phyloP scores from a whole-genome alignment of 2,797 vertebrate species.

The Pitangus sulphuratus region DNA sequence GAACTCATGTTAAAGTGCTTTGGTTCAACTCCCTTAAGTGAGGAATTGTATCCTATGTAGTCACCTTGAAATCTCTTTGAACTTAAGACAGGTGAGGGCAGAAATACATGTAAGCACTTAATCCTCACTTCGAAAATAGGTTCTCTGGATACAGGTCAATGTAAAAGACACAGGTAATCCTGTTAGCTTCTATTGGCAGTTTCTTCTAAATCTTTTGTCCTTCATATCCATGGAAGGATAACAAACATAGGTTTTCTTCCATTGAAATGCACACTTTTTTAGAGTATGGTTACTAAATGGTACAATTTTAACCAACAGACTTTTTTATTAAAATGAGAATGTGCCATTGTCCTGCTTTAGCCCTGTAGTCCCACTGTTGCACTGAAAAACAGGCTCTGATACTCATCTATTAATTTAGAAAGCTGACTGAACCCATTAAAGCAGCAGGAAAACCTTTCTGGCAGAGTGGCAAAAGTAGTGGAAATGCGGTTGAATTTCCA shows the following conservation, averaged over 20 bases:
- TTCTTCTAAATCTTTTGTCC: neutral
- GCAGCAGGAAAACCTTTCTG: neutral
- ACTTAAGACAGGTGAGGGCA: neutral
- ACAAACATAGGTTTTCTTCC: neutral
- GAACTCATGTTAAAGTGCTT: neutral
- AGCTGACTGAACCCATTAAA: neutral
- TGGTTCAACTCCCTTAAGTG: neutral
- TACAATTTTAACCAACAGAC: neutral
- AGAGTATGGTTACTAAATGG: neutral
- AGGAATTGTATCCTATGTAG: neutral
- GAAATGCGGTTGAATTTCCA: neutral
- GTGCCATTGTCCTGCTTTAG: neutral
- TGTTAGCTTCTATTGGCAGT: neutral
- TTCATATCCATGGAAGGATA: neutral
- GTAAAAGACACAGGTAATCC: neutral
- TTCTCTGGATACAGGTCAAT: neutral
- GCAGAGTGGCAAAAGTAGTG: neutral
- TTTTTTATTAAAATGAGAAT: neutral
- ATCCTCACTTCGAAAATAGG: neutral
- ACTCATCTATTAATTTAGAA: neutral
- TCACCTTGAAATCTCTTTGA: neutral
- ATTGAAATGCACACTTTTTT: neutral
- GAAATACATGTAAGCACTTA: slow-evolving; percentile 6
- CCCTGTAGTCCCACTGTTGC: neutral
- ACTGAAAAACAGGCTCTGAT: neutral